Evolutionary conservation across 2,113 vertebrate species (phyloP).

Genomic region (Mungos mungo): DNA sequence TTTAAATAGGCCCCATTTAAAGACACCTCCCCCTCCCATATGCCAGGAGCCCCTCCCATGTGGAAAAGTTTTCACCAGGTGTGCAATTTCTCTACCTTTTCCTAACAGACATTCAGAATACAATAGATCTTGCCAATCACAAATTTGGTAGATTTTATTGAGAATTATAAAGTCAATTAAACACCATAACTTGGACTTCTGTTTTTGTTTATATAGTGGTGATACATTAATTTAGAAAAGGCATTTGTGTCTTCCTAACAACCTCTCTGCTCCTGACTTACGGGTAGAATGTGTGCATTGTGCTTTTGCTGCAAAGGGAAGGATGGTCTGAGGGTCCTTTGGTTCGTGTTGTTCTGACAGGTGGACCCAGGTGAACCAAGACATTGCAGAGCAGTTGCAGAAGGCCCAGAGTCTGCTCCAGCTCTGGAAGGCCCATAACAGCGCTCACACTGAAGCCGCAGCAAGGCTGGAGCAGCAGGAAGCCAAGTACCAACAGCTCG

Average conservation of each 20-base stretch:
- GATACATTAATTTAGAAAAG: not conserved
- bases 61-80: not conserved
- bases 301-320: not conserved
- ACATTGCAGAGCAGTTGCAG: slow-evolving; percentile 81
- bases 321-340: not conserved
- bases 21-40: not conserved
- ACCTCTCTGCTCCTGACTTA: not conserved
- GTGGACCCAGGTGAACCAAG: slow-evolving; percentile 85
- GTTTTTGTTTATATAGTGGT: not conserved
- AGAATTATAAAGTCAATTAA: not conserved
- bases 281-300: not conserved
- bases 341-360: slow-evolving; percentile 79
- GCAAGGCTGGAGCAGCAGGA: slow-evolving; percentile 81
- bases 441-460: slow-evolving; percentile 66
- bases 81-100: not conserved
- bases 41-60: not conserved
- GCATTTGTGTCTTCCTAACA: not conserved
- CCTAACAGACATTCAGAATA: not conserved
- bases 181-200: not conserved
- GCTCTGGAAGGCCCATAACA: slow-evolving; percentile 84
- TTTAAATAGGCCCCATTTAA: not conserved
- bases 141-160: not conserved
- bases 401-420: slow-evolving; percentile 77
- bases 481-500: slow-evolving; percentile 76
- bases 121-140: not conserved